A percentile compares a stretch with the other conserved stretches of the same genome.
phyloP scores from a whole-genome alignment of 2,888 invertebrate species.

The Nymphalis polychloros region DNA sequence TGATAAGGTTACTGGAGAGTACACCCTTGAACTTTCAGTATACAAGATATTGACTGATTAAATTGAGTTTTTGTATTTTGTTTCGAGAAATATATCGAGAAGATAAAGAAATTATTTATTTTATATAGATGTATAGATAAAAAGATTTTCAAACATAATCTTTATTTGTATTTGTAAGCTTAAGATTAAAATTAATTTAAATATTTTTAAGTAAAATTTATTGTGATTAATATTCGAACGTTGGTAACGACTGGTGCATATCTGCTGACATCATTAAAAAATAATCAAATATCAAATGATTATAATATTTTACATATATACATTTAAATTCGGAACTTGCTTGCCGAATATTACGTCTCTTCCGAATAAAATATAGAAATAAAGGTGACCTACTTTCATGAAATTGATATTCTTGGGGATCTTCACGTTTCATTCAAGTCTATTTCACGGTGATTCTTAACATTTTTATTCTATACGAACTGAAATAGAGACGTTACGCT shows the following conservation, averaged over 20 bases:
- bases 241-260: too few species aligned
- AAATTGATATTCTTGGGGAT: conserved; percentile 33
- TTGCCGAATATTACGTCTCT: conserved; percentile 9
- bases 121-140: too few species aligned
- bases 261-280: too few species aligned
- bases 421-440: conserved; percentile 26
- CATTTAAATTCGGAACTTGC: conserved; percentile 8
- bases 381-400: conserved; percentile 28
- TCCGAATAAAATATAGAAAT: conserved; percentile 9
- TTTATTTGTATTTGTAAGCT: too few species aligned
- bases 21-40: conserved; percentile 16
- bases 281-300: too few species aligned
- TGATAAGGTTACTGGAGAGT: conserved; percentile 8
- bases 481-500: conserved; percentile 7
- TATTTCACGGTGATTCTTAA: conserved; percentile 25
- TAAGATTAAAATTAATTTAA: too few species aligned
- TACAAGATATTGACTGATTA: neutral
- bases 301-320: too few species aligned
- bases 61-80: neutral
- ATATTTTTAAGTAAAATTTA: too few species aligned
- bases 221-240: too few species aligned
- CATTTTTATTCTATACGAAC: conserved; percentile 15
- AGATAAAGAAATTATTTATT: too few species aligned
- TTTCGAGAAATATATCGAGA: neutral
- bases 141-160: too few species aligned